phyloP scores from a whole-genome alignment of 2,888 invertebrate species.

The Petrolisthes cinctipes region DNA sequence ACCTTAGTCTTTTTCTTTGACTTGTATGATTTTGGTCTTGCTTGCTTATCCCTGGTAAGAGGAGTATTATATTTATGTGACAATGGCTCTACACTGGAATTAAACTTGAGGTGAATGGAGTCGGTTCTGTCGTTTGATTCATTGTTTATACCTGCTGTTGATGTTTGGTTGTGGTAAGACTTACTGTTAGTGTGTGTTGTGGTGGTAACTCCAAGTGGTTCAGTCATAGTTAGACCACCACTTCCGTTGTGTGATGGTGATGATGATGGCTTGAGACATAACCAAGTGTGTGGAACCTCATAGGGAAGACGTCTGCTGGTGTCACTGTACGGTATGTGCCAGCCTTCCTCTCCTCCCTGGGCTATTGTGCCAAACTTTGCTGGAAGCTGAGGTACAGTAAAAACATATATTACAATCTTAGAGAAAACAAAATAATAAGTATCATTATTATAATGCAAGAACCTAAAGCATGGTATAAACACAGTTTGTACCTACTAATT shows the following conservation, averaged over 20 bases:
- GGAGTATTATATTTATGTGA: background rate
- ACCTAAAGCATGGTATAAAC: too few relatives aligned
- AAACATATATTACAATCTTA: background rate
- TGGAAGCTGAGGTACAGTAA: background rate
- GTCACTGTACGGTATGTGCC: background rate
- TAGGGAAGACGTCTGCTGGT: background rate
- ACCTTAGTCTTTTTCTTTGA: background rate
- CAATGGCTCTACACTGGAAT: background rate
- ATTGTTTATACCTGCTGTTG: background rate
- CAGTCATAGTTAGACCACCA: background rate
- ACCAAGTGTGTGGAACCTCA: background rate
- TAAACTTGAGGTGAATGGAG: background rate
- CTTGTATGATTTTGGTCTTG: background rate
- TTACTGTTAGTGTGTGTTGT: too few relatives aligned
- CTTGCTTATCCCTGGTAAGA: background rate
- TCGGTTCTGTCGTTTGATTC: background rate
- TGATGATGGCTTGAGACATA: background rate
- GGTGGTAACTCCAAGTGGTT: background rate
- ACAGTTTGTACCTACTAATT: too few relatives aligned
- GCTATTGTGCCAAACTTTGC: background rate
- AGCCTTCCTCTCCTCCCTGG: background rate
- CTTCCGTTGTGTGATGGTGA: background rate
- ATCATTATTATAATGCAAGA: too few relatives aligned
- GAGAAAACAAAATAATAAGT: too few relatives aligned
- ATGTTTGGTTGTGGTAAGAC: too few relatives aligned